phyloP scores from a whole-genome alignment of 2,113 vertebrate genomes.

The Steatornis caripensis region DNA sequence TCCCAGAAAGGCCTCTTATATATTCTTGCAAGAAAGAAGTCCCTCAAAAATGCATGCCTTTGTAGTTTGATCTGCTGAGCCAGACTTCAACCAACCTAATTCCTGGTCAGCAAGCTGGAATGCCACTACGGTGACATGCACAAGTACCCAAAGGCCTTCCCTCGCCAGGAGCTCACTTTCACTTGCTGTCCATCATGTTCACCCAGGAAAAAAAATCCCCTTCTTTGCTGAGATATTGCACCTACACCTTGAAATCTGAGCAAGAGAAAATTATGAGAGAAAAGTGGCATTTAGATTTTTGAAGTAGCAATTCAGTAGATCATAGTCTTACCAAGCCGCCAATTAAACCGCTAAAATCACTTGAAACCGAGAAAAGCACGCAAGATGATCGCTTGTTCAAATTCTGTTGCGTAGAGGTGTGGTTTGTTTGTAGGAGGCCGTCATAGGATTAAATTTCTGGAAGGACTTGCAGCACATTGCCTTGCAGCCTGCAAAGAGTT shows the following conservation, averaged over 20 bases:
- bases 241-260: not conserved
- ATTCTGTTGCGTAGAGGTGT: not conserved
- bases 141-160: not conserved
- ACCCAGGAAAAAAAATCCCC: not conserved
- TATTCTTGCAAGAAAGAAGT: slow-evolving; percentile 37
- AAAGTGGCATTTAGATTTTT: not conserved
- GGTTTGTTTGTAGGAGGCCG: not conserved
- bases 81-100: slow-evolving; percentile 19
- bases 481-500: not conserved
- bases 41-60: slow-evolving; percentile 25
- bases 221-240: not conserved
- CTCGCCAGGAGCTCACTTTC: not conserved
- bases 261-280: not conserved
- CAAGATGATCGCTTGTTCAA: not conserved
- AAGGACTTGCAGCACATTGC: not conserved
- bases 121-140: not conserved
- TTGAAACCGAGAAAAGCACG: not conserved
- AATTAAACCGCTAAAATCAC: not conserved
- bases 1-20: slow-evolving; percentile 45
- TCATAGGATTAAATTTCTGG: not conserved
- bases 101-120: slow-evolving; percentile 34
- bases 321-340: not conserved
- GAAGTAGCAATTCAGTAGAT: not conserved
- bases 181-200: not conserved
- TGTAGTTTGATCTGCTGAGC: slow-evolving; percentile 32